A percentile compares a stretch with the other conserved stretches of the same genome.
Conservation (phyloP, 2,113 vertebrate genomes). For the Takifugu flavidus region DNA sequence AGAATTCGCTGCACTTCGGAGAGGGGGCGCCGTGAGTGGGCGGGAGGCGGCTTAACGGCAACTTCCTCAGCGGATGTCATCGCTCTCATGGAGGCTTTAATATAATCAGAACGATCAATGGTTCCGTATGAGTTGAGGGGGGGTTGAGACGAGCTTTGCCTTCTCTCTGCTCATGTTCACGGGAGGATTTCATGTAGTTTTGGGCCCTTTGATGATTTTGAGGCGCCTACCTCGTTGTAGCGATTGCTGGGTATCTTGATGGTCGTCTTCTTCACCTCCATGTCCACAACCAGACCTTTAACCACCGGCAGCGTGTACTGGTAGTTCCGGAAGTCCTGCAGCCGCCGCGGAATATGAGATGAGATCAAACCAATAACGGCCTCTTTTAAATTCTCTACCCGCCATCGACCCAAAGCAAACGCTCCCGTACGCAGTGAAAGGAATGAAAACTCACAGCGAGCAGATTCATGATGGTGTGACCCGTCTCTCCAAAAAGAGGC, state of each 20-base stretch:
- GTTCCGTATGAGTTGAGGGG: background rate
- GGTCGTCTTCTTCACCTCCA: slow-evolving; percentile 97
- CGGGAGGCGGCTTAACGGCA: background rate
- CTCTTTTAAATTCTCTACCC: background rate
- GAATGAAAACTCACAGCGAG: slow-evolving; percentile 83
- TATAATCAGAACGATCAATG: background rate
- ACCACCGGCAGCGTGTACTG: slow-evolving; percentile 95
- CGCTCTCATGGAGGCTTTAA: slow-evolving; percentile 2
- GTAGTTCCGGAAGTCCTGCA: slow-evolving; percentile 96
- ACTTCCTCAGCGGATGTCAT: slow-evolving; percentile 23
- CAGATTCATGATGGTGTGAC: slow-evolving; percentile 99
- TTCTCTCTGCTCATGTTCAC: no score
- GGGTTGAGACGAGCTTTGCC: no score
- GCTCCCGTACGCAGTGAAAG: no score
- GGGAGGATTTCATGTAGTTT: no score
- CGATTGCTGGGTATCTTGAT: slow-evolving; percentile 98
- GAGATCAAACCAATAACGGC: no score
- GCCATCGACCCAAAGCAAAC: no score
- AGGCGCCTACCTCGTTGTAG: slow-evolving; percentile 86
- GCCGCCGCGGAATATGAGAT: background rate
- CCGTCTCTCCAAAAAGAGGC: slow-evolving; percentile 96
- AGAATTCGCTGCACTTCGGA: slow-evolving; percentile 15
- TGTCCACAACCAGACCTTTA: slow-evolving; percentile 92
- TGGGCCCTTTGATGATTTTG: no score
- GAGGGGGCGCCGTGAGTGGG: background rate